A percentile compares a stretch with the other conserved stretches of the same genome.
phyloP scores from a whole-genome alignment of 2,797 vertebrate genomes.

The Notolepis coatsorum region DNA sequence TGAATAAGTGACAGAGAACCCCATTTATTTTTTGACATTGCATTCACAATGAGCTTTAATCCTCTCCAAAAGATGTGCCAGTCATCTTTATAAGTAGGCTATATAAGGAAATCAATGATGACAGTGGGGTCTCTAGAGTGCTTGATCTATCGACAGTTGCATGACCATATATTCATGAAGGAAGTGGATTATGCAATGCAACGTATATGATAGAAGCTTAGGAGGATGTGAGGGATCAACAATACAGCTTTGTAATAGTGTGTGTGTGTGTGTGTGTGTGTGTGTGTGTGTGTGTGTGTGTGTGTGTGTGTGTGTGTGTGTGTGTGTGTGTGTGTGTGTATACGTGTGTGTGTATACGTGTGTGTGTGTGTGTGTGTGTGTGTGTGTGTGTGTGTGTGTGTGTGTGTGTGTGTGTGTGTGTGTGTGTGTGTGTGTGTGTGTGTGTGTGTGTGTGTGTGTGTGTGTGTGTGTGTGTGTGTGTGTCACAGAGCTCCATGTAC shows the following conservation, averaged over 20 bases:
- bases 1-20: no score
- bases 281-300: constrained; percentile 2
- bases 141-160: neutral
- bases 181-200: constrained; percentile 39
- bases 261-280: neutral
- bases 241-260: constrained; percentile 23
- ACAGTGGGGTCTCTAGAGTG: neutral
- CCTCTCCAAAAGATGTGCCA: neutral
- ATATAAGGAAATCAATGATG: neutral
- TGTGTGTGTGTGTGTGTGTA: constrained; percentile 1
- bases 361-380: neutral
- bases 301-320: neutral
- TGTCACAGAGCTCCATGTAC: constrained; percentile 90
- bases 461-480: neutral
- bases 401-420: constrained; percentile 14
- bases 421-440: constrained; percentile 7
- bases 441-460: neutral
- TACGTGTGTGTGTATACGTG: neutral
- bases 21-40: no score
- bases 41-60: neutral
- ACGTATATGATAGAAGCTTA: constrained; percentile 41
- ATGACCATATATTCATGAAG: constrained; percentile 17
- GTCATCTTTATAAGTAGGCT: neutral
- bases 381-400: constrained; percentile 17
- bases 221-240: constrained; percentile 26